Evolutionary conservation across 2,113 vertebrate genomes (phyloP).

Genomic region (Athene noctua): DNA sequence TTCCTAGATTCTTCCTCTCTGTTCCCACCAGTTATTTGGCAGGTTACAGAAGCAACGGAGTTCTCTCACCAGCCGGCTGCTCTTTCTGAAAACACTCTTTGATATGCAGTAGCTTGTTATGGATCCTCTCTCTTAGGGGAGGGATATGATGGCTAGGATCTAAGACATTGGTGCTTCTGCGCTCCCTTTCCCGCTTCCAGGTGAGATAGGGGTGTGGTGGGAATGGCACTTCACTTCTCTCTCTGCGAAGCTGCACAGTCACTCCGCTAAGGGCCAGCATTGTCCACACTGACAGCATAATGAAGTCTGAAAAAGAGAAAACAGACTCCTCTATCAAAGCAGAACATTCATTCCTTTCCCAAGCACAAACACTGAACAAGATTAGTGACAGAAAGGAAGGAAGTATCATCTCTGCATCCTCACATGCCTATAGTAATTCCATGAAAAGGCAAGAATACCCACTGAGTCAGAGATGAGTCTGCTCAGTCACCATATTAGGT

Average conservation of each 20-base stretch:
- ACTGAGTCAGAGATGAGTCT: background rate
- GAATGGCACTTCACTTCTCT: conserved; percentile 81
- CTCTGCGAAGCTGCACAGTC: conserved; percentile 84
- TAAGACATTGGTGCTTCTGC: conserved; percentile 91
- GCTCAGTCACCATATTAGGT: background rate
- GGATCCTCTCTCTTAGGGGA: conserved; percentile 80
- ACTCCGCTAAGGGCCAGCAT: conserved; percentile 83
- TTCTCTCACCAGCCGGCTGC: conserved; percentile 84
- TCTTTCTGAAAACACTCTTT: conserved; percentile 73
- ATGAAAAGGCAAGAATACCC: background rate
- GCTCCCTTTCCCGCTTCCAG: conserved; percentile 88
- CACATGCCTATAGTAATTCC: background rate
- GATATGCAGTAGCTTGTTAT: conserved; percentile 61
- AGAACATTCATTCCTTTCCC: background rate
- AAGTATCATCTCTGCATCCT: background rate
- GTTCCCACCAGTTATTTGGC: background rate
- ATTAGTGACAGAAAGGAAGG: background rate
- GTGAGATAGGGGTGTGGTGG: conserved; percentile 89
- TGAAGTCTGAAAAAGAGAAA: conserved; percentile 76
- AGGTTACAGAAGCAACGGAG: conserved; percentile 85
- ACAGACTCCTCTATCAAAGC: background rate
- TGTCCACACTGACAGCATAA: conserved; percentile 85
- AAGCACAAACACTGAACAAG: background rate
- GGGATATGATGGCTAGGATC: conserved; percentile 93
- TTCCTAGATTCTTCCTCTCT: background rate